Evolutionary conservation across 1,140 invertebrate genomes (phyloP).

Genomic region (Pseudomyrmex pallidus): DNA sequence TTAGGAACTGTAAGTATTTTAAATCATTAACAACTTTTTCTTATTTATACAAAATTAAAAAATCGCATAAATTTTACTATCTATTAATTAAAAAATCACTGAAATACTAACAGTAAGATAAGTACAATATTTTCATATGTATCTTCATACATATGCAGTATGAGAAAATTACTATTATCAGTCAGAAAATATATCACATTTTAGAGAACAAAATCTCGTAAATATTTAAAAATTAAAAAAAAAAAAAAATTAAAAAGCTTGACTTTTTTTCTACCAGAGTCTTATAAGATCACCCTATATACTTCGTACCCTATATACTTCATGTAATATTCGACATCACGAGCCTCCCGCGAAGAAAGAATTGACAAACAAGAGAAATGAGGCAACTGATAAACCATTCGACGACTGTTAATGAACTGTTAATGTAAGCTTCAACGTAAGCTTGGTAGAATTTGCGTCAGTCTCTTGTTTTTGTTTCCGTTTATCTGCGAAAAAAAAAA

Average conservation of each 20-base stretch:
- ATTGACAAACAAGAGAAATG: slow-evolving; percentile 21
- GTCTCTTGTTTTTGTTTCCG: not conserved
- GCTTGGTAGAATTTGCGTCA: slow-evolving; percentile 7
- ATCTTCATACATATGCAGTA: no score
- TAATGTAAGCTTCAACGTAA: not conserved
- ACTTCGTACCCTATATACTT: not conserved
- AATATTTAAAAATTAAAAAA: slow-evolving; percentile 3
- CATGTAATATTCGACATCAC: not conserved
- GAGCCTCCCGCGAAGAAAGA: slow-evolving; percentile 14
- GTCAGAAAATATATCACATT: no score
- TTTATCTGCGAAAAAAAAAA: slow-evolving; percentile 2
- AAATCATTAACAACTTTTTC: not conserved
- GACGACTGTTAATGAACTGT: slow-evolving; percentile 1
- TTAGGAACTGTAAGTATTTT: slow-evolving; percentile 79
- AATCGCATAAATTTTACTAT: no score
- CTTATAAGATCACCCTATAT: not conserved
- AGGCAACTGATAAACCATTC: slow-evolving; percentile 2
- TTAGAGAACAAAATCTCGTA: no score
- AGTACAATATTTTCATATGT: no score
- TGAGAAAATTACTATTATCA: no score
- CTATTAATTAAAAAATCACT: no score
- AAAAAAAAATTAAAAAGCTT: not conserved
- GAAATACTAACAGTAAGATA: no score
- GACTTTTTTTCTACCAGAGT: not conserved
- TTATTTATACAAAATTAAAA: no score